phyloP scores from a whole-genome alignment of 2,113 vertebrate genomes.

The Leptosomus discolor region DNA sequence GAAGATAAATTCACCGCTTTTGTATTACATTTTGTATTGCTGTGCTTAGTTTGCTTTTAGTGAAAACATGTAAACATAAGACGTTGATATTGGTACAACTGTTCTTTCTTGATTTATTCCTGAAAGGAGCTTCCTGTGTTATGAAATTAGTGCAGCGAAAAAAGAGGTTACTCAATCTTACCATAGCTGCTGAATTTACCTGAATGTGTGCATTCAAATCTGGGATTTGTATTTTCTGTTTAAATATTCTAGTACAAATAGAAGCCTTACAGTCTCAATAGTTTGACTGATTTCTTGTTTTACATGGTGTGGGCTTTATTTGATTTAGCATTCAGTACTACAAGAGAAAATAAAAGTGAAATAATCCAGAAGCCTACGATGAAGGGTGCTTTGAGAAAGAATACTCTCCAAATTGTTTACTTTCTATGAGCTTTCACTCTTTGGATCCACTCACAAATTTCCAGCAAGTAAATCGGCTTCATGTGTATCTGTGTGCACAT shows the following conservation, averaged over 20 bases:
- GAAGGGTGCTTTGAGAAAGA: slow-evolving; percentile 14
- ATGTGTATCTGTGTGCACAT: background rate
- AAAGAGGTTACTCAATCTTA: background rate
- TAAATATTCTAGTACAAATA: background rate
- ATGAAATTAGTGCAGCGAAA: background rate
- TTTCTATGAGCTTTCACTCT: slow-evolving; percentile 12
- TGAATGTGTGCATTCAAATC: background rate
- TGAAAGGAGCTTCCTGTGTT: background rate
- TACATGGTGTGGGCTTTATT: background rate
- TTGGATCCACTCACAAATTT: slow-evolving; percentile 2
- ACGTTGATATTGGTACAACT: background rate
- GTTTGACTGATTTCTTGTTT: slow-evolving; percentile 17
- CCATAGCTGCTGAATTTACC: background rate
- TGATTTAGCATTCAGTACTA: slow-evolving; percentile 32
- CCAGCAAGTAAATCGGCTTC: background rate
- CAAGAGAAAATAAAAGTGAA: slow-evolving; percentile 32
- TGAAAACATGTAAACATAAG: background rate
- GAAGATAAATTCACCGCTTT: background rate
- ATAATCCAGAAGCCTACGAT: slow-evolving; percentile 24
- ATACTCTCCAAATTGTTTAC: slow-evolving; percentile 14
- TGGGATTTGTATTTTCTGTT: background rate
- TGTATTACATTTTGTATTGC: background rate
- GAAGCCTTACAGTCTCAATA: background rate
- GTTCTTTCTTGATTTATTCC: background rate
- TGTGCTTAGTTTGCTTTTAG: background rate